Conservation (phyloP, 2,888 invertebrate species). For the Trichogramma evanescens region DNA sequence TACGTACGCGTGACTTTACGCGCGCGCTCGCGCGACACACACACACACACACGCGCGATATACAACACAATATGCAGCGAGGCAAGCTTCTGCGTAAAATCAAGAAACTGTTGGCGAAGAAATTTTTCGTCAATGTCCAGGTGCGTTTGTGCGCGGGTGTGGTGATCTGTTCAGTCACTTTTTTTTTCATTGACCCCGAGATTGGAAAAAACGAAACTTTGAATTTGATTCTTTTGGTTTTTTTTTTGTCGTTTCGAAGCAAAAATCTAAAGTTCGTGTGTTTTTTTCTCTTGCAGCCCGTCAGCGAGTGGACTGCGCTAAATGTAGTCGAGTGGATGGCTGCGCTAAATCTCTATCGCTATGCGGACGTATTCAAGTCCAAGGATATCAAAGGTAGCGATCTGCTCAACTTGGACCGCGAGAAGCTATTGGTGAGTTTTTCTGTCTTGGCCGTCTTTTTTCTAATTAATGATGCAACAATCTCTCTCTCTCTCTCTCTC, state of each 20-base stretch:
- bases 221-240: not conserved
- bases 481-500: too few relatives aligned
- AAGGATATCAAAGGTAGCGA: constrained; percentile 64
- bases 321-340: constrained; percentile 74
- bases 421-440: constrained; percentile 58
- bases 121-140: too few relatives aligned
- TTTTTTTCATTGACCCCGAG: too few relatives aligned
- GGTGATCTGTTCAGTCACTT: too few relatives aligned
- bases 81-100: too few relatives aligned
- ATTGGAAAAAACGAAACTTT: not conserved
- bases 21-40: too few relatives aligned
- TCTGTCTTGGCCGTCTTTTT: not conserved
- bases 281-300: constrained; percentile 52
- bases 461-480: too few relatives aligned
- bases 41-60: too few relatives aligned
- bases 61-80: too few relatives aligned
- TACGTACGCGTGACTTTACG: too few relatives aligned
- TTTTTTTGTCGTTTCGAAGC: not conserved
- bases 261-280: constrained; percentile 10
- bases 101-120: too few relatives aligned
- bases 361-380: constrained; percentile 65
- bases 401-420: constrained; percentile 58
- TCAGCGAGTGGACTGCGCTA: constrained; percentile 62
- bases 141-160: too few relatives aligned
- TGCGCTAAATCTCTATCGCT: constrained; percentile 63